Evolutionary conservation across 2,797 vertebrate genomes (phyloP), one percentile per base, ranked within the genome.

Genomic region (Australoheros facetus): DNA sequence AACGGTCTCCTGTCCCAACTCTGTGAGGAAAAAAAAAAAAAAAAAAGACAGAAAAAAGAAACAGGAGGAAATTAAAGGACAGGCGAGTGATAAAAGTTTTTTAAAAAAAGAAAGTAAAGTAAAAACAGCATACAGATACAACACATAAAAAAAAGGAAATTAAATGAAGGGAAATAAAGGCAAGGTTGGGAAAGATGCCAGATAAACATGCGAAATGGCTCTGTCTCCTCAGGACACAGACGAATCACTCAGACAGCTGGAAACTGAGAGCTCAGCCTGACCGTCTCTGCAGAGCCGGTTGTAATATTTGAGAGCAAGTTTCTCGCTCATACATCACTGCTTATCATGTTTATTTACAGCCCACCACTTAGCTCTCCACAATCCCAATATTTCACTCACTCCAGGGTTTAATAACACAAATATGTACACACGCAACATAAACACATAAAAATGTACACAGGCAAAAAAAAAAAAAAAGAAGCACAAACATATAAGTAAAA

Each of bases 1-100:
- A 75, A 90, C 92, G 28, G 95, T 88, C 56, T 97, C 96, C 92
- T 95, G 88, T 81, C 90, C 48, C 86, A 95, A 88, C 79, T 96
- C 96, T 95, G 85, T 1, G 3, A 74, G 32, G 71, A 34, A 57
- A 7, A 2, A 56, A 13, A 21, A 0, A 51, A 13, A 23, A 0
- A 66, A 48, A 8, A 66, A 45, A 64, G 21, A 6, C 62, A 26
- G 59, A 23, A 34, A 5, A 9, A 13, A 13, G 14, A 39, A n/a
- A 1, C 11, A 45, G n/a, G 9, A 72, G 53, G 30, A 72, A 66
- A 70, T 51, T 17, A 64, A 32, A 57, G 9, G 19, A 21, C 55
- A 55, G 28, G 28, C 64, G 19, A 62, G 10, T 2, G 23, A 59
- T 64, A 21, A 64, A 64, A 34, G 32, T 17, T 42, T 5, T 2